Evolutionary conservation across 2,797 vertebrate genomes (phyloP).

Genomic region (Lindbergichthys nudifrons): DNA sequence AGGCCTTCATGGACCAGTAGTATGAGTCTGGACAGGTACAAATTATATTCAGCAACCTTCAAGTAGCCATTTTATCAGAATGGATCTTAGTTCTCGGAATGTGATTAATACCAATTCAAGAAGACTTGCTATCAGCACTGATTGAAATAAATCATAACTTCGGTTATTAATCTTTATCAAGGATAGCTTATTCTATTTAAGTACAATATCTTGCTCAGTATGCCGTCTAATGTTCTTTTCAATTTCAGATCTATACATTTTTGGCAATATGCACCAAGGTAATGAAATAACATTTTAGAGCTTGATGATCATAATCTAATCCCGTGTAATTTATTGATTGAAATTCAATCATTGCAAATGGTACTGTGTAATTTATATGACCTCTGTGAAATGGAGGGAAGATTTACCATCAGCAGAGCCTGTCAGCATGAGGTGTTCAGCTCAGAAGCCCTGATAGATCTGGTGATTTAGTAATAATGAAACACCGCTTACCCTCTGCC

Average conservation of each 20-base stretch:
- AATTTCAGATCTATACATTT: not conserved
- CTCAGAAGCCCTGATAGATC: conserved; percentile 22
- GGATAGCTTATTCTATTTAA: not conserved
- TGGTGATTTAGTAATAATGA: conserved; percentile 31
- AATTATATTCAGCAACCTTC: not conserved
- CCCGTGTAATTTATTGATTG: not conserved
- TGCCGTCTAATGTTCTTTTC: not conserved
- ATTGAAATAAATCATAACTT: not conserved
- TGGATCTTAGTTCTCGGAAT: not conserved
- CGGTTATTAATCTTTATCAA: too few relatives aligned
- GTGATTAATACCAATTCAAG: not conserved
- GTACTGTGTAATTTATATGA: not conserved
- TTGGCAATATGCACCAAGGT: not conserved
- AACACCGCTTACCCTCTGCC: not conserved
- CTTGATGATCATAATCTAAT: not conserved
- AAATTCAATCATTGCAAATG: not conserved
- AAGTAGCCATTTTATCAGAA: not conserved
- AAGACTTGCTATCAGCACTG: not conserved
- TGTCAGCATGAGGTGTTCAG: conserved; percentile 16
- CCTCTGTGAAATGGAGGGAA: conserved; percentile 5
- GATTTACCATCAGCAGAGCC: conserved; percentile 27
- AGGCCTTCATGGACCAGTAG: not conserved
- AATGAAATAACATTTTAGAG: conserved; percentile 4
- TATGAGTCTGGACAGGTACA: not conserved
- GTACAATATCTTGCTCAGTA: not conserved